Conservation (phyloP, 1,140 invertebrate genomes). For the Anoplophora glabripennis region DNA sequence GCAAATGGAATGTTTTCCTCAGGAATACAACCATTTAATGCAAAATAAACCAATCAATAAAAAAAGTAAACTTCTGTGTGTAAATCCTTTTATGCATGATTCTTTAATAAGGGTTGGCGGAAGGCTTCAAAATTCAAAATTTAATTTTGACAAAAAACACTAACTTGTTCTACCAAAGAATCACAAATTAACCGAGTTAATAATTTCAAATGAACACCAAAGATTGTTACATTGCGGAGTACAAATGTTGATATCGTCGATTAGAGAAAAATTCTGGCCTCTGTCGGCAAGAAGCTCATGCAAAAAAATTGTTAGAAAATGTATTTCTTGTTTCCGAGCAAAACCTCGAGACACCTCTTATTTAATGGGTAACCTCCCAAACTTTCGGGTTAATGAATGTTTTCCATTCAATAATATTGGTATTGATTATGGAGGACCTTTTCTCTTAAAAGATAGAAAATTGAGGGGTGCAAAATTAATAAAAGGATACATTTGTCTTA, state of each 20-base stretch:
- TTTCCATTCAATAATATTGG: conserved; percentile 35
- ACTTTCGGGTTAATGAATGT: neutral
- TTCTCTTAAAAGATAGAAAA: conserved; percentile 33
- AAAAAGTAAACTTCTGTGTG: conserved; percentile 10
- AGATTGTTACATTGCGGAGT: conserved; percentile 35
- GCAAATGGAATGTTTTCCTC: conserved; percentile 2
- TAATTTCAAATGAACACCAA: conserved; percentile 36
- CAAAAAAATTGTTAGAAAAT: conserved; percentile 5
- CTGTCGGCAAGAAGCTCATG: conserved; percentile 22
- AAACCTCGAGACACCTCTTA: conserved; percentile 13
- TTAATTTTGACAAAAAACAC: conserved; percentile 22
- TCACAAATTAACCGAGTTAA: conserved; percentile 19
- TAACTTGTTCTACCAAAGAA: conserved; percentile 19
- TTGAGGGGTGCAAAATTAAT: conserved; percentile 24
- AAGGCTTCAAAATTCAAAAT: conserved; percentile 6
- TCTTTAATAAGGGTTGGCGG: conserved; percentile 21
- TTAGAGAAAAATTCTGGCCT: conserved; percentile 35
- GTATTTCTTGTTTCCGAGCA: conserved; percentile 20
- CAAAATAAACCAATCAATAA: neutral
- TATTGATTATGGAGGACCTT: conserved; percentile 45
- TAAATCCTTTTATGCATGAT: conserved; percentile 24
- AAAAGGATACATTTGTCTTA: conserved; percentile 34
- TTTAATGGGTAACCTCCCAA: conserved; percentile 35
- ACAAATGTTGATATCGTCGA: conserved; percentile 18
- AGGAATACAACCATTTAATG: conserved; percentile 5